Base-by-base conservation (phyloP, 2,113 vertebrate species). In the Collichthys lucidus region DNA sequence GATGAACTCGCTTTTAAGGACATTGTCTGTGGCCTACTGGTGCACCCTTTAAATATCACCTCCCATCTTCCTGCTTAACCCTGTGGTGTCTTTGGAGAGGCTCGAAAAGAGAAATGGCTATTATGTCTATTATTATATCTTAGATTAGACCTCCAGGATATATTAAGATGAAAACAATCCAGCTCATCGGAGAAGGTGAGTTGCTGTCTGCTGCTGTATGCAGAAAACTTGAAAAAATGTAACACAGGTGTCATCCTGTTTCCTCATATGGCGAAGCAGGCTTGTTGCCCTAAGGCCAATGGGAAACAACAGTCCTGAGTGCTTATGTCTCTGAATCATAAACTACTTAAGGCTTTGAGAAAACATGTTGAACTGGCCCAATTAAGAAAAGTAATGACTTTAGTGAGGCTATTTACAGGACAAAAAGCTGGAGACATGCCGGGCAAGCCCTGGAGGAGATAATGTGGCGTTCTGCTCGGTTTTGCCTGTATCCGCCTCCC, bases 331-430 rank as follows among this genome's bases (percentile, higher is more conserved):
- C 74, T 47, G 77, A 91, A 92, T 92, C 84, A 86, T 94, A 92
- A 95, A 94, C 80, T 84, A 75, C 88, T 92, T 93, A 90, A 90
- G 79, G 90, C 83, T 84, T 86, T 88, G 66, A 80, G 88, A 91
- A 87, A 90, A 93, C 82, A 91, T 82, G 83, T 46, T 77, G 64
- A 88, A 88, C 73, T 85, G 82, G 80, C 80, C 84, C 88, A 93
- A 90, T 94, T 95, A 91, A 86, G 88, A 82, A 80, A 80, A 80
- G 79, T 93, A 93, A 94, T 92, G 85, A 80, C 86, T 91, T 92
- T 89, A 91, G 85, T 86, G 86, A 84, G 88, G 89, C 84, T 79
- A 81, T 94, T 92, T 89, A 73, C 84, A 80, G 69, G 69, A 74
- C 49, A 77, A 79, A 86, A 59, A 75, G 69, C 74, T 66, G 80